These are phyloP conservation scores for Drosophila sordidula DNA, from an alignment of 2,888 invertebrate genomes.

Conservation along the genomic window DNA sequence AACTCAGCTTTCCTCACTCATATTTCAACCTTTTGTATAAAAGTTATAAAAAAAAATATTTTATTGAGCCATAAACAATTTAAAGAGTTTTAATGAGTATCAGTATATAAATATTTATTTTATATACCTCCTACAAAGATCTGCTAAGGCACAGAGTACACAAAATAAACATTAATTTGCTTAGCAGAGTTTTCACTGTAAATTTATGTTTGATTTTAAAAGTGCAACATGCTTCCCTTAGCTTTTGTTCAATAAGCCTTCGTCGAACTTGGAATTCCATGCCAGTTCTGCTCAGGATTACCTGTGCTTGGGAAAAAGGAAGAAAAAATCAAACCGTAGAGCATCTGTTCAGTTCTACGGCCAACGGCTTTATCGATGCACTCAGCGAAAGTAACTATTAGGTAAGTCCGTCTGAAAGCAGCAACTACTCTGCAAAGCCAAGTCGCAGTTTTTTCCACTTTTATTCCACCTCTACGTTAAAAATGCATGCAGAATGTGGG, in stretches of 20 bases:
- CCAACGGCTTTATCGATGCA: conserved; percentile 28
- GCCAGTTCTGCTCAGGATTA: neutral
- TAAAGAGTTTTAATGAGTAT: too few relatives aligned
- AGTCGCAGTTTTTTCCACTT: conserved; percentile 44
- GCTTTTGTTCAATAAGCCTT: too few relatives aligned
- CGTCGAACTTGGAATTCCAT: neutral
- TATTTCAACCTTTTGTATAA: too few relatives aligned
- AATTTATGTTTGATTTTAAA: too few relatives aligned
- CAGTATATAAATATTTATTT: too few relatives aligned
- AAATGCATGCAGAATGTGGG: conserved; percentile 21
- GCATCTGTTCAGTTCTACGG: neutral
- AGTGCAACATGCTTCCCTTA: too few relatives aligned
- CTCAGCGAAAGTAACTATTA: conserved; percentile 22
- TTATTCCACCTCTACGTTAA: conserved; percentile 1
- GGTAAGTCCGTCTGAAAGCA: conserved; percentile 4
- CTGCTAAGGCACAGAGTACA: neutral
- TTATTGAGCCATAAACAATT: too few relatives aligned
- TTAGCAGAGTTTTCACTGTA: too few relatives aligned
- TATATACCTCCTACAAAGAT: too few relatives aligned
- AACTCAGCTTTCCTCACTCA: too few relatives aligned
- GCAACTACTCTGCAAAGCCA: conserved; percentile 4
- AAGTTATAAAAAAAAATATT: too few relatives aligned
- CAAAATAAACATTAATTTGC: too few relatives aligned
- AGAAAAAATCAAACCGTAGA: neutral
- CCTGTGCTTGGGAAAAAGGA: neutral